Conservation (phyloP, 2,888 invertebrate genomes). For the Pandemis corylana region DNA sequence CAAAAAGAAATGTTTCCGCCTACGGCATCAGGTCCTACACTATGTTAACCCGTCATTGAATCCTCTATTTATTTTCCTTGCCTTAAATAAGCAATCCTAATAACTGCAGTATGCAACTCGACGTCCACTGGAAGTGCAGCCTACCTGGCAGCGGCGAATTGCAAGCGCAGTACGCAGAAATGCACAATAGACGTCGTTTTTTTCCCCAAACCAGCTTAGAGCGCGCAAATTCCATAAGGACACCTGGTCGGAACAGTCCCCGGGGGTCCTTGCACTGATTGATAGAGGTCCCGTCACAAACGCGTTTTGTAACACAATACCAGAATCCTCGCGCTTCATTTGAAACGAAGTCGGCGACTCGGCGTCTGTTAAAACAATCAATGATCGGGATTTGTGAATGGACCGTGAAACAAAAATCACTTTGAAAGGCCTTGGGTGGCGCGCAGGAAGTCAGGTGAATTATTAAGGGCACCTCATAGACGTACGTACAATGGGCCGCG, state of each 20-base stretch:
- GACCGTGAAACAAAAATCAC: conserved; percentile 74
- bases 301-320: conserved; percentile 67
- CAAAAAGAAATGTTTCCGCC: neutral
- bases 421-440: conserved; percentile 66
- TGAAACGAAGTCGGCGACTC: conserved; percentile 72
- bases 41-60: conserved; percentile 33
- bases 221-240: conserved; percentile 79
- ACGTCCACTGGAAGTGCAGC: conserved; percentile 36
- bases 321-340: conserved; percentile 57
- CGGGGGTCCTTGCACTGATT: conserved; percentile 79
- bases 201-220: conserved; percentile 71
- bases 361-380: conserved; percentile 84
- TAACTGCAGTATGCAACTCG: conserved; percentile 15
- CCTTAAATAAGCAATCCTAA: conserved; percentile 29
- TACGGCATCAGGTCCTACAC: conserved; percentile 2
- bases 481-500: conserved; percentile 27
- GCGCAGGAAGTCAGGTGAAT: conserved; percentile 71
- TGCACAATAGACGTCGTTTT: conserved; percentile 75
- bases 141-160: conserved; percentile 70
- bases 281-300: conserved; percentile 77
- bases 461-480: conserved; percentile 53
- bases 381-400: conserved; percentile 81
- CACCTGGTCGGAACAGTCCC: conserved; percentile 84
- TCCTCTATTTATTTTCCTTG: conserved; percentile 34
- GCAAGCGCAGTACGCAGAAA: conserved; percentile 75